These are phyloP conservation scores for Drosophila takahashii DNA, from an alignment of 1,140 invertebrate genomes.

Conservation along the genomic window DNA sequence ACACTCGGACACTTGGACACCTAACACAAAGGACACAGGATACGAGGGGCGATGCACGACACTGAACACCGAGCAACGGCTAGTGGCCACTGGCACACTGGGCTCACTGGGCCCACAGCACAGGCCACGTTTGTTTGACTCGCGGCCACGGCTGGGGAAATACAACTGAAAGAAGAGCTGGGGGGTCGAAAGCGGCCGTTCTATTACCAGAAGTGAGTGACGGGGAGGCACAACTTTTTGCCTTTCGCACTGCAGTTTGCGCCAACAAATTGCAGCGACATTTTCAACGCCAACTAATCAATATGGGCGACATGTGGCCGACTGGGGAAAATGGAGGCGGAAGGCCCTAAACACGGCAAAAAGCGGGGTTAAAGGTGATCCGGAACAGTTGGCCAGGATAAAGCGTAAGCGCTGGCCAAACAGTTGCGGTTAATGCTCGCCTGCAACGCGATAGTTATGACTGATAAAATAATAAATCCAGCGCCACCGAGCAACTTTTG, in stretches of 20 bases:
- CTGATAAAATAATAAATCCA: constrained; percentile 79
- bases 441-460: constrained; percentile 72
- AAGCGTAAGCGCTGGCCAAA: constrained; percentile 69
- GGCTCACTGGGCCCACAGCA: constrained; percentile 5
- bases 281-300: constrained; percentile 79
- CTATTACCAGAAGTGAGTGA: background rate
- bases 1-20: constrained; percentile 20
- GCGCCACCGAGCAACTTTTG: background rate
- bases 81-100: constrained; percentile 2
- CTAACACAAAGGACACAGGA: constrained; percentile 28
- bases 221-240: constrained; percentile 9
- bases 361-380: background rate
- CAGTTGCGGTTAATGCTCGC: constrained; percentile 76
- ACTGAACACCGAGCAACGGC: constrained; percentile 10
- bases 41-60: constrained; percentile 22
- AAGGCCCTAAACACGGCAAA: background rate
- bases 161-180: constrained; percentile 33
- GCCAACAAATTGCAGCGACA: constrained; percentile 75
- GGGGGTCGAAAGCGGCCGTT: constrained; percentile 9
- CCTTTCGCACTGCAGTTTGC: constrained; percentile 55
- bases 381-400: constrained; percentile 49
- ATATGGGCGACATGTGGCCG: constrained; percentile 62
- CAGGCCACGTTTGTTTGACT: constrained; percentile 25
- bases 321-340: background rate
- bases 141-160: constrained; percentile 56